Evolutionary conservation across 2,888 invertebrate species (phyloP), one percentile per base, ranked within the genome.

Genomic region (Lathronympha strigana): DNA sequence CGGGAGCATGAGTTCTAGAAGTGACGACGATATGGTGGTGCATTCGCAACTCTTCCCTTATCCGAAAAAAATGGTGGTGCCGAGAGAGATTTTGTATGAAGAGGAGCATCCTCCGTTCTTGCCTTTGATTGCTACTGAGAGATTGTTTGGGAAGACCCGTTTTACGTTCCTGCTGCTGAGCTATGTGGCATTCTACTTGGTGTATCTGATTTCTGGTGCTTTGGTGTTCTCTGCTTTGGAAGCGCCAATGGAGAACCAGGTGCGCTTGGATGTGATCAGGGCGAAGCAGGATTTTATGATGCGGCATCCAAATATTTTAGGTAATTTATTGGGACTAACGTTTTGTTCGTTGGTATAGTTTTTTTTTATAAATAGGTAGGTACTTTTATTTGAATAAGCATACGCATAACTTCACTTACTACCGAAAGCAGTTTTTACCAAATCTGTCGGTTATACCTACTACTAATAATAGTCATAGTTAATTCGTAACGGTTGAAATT

Each of bases 181-280:
- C 21, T 95, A 93, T 75, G 76, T 94, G 3, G 58, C 93, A 4
- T 93, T 95, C 72, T 95, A 95, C 79, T 69, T 93, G 4, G 80
- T 92, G 47, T 96, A 94, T 81, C 82, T 96, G 76, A 86, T 93
- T 19, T 86, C 94, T 62, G 96, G 96, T 0, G 95, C 95, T 0
- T 73, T 94, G 67, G 92, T 95, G 57, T 96, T 96, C 81, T 93
- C 93, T 38, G 87, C 93, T 13, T 81, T 96, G 68, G 96, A 96
- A 82, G 88, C 93, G 0, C 95, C 95, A 0, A 73, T 92, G 67
- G 95, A 96, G 78, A 86, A 92, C 60, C 87, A 92, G 47, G 86
- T 93, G 33, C 87, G 93, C 45, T 75, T 89, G 31, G 87, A 90
- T 40, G 82, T 95, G 17, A 86, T 92, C 33, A 81, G 87, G 11